Evolutionary conservation across 2,113 vertebrate genomes (phyloP).

Genomic region (Phocoena phocoena): DNA sequence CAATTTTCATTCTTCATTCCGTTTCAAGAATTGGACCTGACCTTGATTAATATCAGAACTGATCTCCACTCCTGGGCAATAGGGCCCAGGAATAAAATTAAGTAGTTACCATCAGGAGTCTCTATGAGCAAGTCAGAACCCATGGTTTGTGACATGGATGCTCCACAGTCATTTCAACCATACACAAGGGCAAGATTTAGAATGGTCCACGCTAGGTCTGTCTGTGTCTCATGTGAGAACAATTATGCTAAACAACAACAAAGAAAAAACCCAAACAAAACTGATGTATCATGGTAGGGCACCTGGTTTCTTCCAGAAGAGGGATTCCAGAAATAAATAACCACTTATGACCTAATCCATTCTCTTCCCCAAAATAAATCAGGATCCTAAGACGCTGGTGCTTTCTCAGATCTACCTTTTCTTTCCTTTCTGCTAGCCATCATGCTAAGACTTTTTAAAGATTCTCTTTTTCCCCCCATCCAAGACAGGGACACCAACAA

Average conservation of each 20-base stretch:
- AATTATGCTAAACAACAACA: background rate
- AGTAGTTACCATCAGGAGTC: background rate
- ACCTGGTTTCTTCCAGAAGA: background rate
- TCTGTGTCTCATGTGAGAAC: background rate
- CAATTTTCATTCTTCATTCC: background rate
- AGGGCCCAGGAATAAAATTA: background rate
- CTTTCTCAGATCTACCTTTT: background rate
- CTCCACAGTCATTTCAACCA: background rate
- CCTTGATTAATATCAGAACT: background rate
- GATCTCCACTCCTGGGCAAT: no score
- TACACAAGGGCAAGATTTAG: background rate
- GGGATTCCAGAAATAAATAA: background rate
- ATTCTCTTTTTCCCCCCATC: background rate
- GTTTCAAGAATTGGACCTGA: background rate
- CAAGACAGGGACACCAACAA: background rate
- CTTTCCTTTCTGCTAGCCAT: background rate
- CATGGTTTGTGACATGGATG: fast-evolving
- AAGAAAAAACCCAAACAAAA: no score
- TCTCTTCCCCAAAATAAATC: background rate
- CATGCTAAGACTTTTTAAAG: background rate
- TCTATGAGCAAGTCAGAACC: background rate
- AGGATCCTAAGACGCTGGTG: background rate
- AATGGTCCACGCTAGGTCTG: background rate
- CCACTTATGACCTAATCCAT: background rate
- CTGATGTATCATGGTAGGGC: background rate